A percentile compares a stretch with the other conserved stretches of the same genome.
Evolutionary conservation across 92 coral and sea anemone genomes (phyloP).

Genomic region (Chrysogorgia sp.): DNA sequence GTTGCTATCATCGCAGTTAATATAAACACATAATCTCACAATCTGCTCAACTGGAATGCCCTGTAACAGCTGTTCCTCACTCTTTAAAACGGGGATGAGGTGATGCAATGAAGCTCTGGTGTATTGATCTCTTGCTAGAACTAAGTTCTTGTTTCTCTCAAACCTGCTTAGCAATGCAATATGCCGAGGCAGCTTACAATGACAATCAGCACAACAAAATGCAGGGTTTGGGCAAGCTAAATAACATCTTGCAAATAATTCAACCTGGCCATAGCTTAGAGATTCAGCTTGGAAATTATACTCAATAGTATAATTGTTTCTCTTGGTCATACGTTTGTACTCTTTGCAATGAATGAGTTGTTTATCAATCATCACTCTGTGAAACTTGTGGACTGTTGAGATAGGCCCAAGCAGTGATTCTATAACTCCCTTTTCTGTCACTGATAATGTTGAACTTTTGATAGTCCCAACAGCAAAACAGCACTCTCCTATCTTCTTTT

Average conservation of each 20-base stretch:
- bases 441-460: conserved; percentile 37
- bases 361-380: conserved; percentile 44
- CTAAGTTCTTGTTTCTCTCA: conserved; percentile 32
- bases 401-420: conserved; percentile 54
- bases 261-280: conserved; percentile 42
- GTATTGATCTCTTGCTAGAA: conserved; percentile 48
- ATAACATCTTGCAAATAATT: conserved; percentile 57
- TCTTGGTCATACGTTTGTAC: conserved; percentile 61
- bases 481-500: conserved; percentile 31
- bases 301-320: no score
- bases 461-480: conserved; percentile 54
- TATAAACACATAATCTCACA: conserved; percentile 46
- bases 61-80: neutral
- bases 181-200: conserved; percentile 57
- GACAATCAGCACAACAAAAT: conserved; percentile 56
- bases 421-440: conserved; percentile 46
- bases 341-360: conserved; percentile 60
- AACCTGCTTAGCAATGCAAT: conserved; percentile 57
- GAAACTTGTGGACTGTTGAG: conserved; percentile 34
- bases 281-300: conserved; percentile 35
- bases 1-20: conserved; percentile 45
- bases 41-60: conserved; percentile 53
- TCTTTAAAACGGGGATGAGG: conserved; percentile 53
- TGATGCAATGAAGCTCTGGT: conserved; percentile 57
- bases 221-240: conserved; percentile 57